These are phyloP conservation scores for Falco punctatus DNA, from an alignment of 2,113 vertebrate genomes.

Conservation along the genomic window DNA sequence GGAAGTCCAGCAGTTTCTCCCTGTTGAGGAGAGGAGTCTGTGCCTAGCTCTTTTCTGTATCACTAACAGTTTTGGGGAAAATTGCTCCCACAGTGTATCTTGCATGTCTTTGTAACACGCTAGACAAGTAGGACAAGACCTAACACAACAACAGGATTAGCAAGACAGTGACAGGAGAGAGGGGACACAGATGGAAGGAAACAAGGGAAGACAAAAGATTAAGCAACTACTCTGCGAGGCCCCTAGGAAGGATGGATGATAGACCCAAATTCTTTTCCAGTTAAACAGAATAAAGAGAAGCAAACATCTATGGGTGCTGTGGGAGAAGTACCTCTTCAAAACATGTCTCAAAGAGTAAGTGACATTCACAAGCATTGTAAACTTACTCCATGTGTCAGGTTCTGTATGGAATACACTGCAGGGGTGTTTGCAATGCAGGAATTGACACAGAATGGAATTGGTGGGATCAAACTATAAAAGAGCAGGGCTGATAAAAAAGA, in stretches of 20 bases:
- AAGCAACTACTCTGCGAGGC: not conserved
- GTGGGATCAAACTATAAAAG: not conserved
- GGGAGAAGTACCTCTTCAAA: not conserved
- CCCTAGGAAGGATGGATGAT: not conserved
- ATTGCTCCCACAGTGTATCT: not conserved
- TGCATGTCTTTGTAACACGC: not conserved
- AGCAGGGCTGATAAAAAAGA: not conserved
- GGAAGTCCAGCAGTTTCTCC: not conserved
- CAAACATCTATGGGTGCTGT: not conserved
- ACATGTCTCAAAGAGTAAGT: fast-evolving
- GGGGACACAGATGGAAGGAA: not conserved
- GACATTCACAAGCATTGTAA: not conserved
- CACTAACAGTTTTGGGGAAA: not conserved
- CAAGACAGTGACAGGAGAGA: not conserved
- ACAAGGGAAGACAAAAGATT: not conserved
- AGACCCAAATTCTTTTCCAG: not conserved
- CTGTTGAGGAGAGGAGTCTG: not conserved
- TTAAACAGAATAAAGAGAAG: not conserved
- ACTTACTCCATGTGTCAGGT: not conserved
- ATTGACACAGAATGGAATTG: fast-evolving
- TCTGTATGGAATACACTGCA: not conserved
- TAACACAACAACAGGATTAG: not conserved
- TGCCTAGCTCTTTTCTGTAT: not conserved
- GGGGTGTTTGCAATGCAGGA: not conserved
- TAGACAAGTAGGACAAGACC: not conserved